Percentiles rank a stretch among this genome's conserved stretches.
Evolutionary conservation across 1,140 invertebrate species (phyloP).

Genomic region (Acarapis woodi): DNA sequence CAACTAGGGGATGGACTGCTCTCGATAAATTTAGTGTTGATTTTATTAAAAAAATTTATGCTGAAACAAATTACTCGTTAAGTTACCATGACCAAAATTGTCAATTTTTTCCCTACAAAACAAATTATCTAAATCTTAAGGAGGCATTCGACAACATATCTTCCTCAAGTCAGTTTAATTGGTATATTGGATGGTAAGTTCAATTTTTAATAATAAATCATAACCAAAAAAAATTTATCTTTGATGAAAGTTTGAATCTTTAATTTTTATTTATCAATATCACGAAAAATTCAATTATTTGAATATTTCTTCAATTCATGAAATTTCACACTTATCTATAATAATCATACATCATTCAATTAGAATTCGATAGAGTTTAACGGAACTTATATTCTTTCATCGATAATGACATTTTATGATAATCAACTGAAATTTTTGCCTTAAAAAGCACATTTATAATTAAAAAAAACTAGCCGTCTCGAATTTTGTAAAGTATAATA

Average conservation of each 20-base stretch:
- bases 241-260: neutral
- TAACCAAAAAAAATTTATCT: neutral
- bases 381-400: too few species aligned
- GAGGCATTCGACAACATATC: constrained; percentile 40
- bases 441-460: too few species aligned
- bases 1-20: constrained; percentile 43
- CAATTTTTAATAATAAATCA: neutral
- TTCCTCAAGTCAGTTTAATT: constrained; percentile 28
- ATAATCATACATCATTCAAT: too few species aligned
- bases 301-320: neutral
- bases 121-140: constrained; percentile 37
- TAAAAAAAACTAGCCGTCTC: too few species aligned
- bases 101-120: constrained; percentile 74
- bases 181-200: constrained; percentile 72
- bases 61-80: constrained; percentile 15
- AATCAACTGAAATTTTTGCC: too few species aligned
- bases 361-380: too few species aligned
- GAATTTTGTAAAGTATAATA: too few species aligned
- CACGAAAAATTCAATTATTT: neutral
- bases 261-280: neutral
- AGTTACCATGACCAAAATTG: constrained; percentile 25
- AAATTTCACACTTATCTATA: neutral
- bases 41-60: constrained; percentile 49
- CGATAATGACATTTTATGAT: too few species aligned
- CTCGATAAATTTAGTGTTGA: constrained; percentile 34